Evolutionary conservation across 2,888 invertebrate genomes (phyloP).

Genomic region (Penaeus monodon): DNA sequence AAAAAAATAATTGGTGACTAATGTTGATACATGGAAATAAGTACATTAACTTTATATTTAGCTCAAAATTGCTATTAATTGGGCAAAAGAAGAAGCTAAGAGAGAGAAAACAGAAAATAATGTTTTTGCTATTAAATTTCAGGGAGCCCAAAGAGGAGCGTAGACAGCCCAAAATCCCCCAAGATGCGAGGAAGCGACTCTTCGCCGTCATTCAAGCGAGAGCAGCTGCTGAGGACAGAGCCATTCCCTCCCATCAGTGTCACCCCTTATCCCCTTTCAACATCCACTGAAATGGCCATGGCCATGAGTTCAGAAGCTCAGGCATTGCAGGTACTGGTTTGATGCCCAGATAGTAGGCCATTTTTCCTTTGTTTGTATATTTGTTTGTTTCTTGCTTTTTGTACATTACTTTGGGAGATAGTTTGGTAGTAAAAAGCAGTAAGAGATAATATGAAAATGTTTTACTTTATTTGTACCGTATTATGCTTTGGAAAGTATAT

Average conservation of each 20-base stretch:
- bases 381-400: neutral
- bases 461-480: neutral
- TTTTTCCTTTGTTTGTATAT: neutral
- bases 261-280: conserved; percentile 65
- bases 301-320: conserved; percentile 66
- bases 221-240: conserved; percentile 49
- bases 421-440: neutral
- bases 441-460: neutral
- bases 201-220: conserved; percentile 52
- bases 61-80: too few relatives aligned
- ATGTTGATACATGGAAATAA: too few relatives aligned
- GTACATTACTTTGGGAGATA: neutral
- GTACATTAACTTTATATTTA: too few relatives aligned
- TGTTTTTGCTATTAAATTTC: neutral
- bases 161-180: conserved; percentile 64
- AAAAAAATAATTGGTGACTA: too few relatives aligned
- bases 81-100: neutral
- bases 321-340: conserved; percentile 56
- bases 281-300: conserved; percentile 66
- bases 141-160: conserved; percentile 64
- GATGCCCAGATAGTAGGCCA: neutral
- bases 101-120: neutral
- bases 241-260: conserved; percentile 61
- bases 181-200: conserved; percentile 52
- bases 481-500: too few relatives aligned